These are phyloP conservation scores for Dryocosmus kuriphilus DNA, from an alignment of 2,888 invertebrate species.

Conservation along the genomic window DNA sequence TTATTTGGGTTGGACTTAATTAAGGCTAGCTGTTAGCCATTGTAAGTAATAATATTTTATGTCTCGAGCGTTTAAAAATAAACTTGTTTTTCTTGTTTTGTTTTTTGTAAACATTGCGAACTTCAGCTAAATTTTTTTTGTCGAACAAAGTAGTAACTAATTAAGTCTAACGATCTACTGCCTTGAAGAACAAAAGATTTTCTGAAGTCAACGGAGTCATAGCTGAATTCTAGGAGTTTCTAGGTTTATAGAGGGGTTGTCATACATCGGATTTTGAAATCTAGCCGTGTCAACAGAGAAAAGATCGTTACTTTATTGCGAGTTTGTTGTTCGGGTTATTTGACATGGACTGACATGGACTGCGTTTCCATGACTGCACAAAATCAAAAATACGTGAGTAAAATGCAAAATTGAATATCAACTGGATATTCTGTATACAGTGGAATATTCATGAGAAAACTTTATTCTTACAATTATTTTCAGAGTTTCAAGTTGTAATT, in stretches of 20 bases:
- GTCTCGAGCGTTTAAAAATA: no score
- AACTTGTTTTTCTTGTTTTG: no score
- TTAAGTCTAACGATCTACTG: neutral
- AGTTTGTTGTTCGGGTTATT: neutral
- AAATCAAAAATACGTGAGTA: neutral
- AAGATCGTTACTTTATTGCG: neutral
- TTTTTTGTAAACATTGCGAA: no score
- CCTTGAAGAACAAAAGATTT: neutral
- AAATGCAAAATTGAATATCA: conserved; percentile 1
- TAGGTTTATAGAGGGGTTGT: neutral
- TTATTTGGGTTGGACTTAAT: no score
- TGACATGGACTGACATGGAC: no score
- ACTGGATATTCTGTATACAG: no score
- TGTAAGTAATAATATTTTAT: no score
- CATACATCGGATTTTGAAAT: conserved; percentile 29
- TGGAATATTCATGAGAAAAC: neutral
- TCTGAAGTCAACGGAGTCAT: neutral
- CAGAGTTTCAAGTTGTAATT: conserved; percentile 13
- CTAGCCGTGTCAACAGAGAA: conserved; percentile 18
- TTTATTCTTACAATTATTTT: no score
- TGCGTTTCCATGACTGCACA: neutral
- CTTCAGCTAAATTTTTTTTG: no score
- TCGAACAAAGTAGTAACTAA: neutral
- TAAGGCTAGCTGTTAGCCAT: no score
- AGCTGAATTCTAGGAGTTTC: conserved; percentile 15